Base-by-base conservation (phyloP, 2,888 invertebrate genomes). In the Apotomis capreana region DNA sequence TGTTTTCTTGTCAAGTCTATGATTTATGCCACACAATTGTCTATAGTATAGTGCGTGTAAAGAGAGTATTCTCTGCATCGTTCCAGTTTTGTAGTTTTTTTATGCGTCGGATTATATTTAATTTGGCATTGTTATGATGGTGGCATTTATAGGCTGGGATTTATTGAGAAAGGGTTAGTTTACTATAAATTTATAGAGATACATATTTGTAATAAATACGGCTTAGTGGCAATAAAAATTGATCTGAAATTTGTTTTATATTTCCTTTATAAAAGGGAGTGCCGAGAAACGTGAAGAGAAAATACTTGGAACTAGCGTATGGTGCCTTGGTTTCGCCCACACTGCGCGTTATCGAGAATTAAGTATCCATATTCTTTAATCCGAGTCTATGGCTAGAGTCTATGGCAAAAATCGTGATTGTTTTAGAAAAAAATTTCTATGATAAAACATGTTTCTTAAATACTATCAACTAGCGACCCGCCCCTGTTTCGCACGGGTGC, bases 11-110 rank as follows among this genome's bases (percentile, higher is more conserved):
- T 92, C 90, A 90, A 86, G 84, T 87, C 85, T 89, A 87, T 91
- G 92, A 93, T 93, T 92, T 92, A 93, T 92, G 81, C 78, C 80
- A 73, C 82, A 79, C 89, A 86, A 91, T 92, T 92, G 92, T 92
- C 89, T 91, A 91, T 90, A 89, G 84, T 80, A 84, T 85, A 87
- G 88, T 88, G 90, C 89, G 87, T 89, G 89, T 89, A 90, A 90
- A 90, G 89, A 89, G 88, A 90, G 88, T 89, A 86, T 89, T 89
- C 89, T 91, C 89, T 89, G 89, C 89, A 84, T 83, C 82, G 83
- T 82, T 73, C 72, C 75, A 83, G 82, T 86, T 87, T 88, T 88
- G 85, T 87, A 81, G 80, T 85, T 85, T 72, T 62, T 83, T 85
- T 88, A 85, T 87, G 88, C 87, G 85, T 86, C 85, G 87, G 87